A percentile compares a stretch with the other conserved stretches of the same genome.
Conservation (phyloP, 2,888 invertebrate genomes). For the Ormyrus thymus region DNA sequence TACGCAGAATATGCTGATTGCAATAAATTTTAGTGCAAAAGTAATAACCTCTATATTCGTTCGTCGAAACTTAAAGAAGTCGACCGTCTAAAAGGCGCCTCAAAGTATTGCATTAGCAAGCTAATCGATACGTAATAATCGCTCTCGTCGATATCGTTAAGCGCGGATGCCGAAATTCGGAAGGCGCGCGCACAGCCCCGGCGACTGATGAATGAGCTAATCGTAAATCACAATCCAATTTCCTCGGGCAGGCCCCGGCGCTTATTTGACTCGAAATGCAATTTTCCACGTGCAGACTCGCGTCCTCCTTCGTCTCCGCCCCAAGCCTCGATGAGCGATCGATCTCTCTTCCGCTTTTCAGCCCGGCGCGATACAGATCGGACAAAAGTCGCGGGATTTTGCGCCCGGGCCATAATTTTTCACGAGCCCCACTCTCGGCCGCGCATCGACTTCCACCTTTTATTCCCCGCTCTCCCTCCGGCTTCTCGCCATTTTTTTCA, state of each 20-base stretch:
- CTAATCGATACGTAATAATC: conserved; percentile 43
- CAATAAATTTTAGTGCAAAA: no score
- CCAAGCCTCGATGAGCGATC: conserved; percentile 15
- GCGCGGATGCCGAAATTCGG: background rate
- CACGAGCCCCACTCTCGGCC: background rate
- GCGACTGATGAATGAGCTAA: conserved; percentile 44
- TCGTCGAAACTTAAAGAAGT: no score
- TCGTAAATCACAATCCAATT: conserved; percentile 56
- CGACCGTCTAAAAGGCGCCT: no score
- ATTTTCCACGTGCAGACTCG: conserved; percentile 19
- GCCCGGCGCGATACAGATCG: background rate
- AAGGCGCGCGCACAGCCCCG: background rate
- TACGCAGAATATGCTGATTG: no score
- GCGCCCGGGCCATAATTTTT: conserved; percentile 30
- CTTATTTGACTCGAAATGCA: conserved; percentile 46
- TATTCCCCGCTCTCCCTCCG: background rate
- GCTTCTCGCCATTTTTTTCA: background rate
- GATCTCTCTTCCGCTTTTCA: background rate
- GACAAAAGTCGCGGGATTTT: conserved; percentile 32
- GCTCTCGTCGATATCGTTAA: conserved; percentile 10
- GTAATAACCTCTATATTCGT: no score
- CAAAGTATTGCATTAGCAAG: no score
- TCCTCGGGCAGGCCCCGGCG: conserved; percentile 17
- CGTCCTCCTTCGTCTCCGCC: no score
- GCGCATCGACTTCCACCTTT: background rate